phyloP scores from a whole-genome alignment of 2,113 vertebrate genomes.

The Neodontobutis hainanensis region DNA sequence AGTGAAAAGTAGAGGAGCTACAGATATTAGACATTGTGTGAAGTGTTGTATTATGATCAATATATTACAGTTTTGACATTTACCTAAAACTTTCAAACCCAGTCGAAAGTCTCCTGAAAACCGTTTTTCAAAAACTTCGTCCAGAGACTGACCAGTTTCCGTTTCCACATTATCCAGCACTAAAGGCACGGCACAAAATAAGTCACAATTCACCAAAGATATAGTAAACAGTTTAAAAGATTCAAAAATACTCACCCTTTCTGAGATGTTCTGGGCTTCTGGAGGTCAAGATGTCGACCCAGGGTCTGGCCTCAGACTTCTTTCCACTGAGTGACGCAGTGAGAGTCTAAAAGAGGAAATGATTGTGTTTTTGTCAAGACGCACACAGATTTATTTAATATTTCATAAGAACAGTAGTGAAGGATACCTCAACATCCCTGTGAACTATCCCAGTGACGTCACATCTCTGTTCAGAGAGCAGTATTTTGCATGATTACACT shows the following conservation, averaged over 20 bases:
- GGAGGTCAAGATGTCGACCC: slow-evolving; percentile 72
- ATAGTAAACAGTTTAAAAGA: no score
- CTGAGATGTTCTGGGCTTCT: slow-evolving; percentile 65
- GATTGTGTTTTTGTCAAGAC: no score
- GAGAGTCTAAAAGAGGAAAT: slow-evolving; percentile 47
- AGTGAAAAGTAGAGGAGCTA: slow-evolving; percentile 10
- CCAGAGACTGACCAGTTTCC: slow-evolving; percentile 38
- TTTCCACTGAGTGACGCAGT: slow-evolving; percentile 59
- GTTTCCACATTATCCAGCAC: slow-evolving; percentile 69
- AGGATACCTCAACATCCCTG: slow-evolving; percentile 62
- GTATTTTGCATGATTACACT: no score
- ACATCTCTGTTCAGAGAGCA: slow-evolving; percentile 58
- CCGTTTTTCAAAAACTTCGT: slow-evolving; percentile 57
- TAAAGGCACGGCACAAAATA: slow-evolving; percentile 9
- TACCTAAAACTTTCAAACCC: slow-evolving; percentile 71
- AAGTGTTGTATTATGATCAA: neutral
- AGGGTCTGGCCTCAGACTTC: slow-evolving; percentile 57
- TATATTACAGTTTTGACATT: neutral
- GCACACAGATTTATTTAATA: neutral
- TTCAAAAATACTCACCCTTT: slow-evolving; percentile 34
- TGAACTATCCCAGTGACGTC: slow-evolving; percentile 29
- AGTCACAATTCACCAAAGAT: neutral
- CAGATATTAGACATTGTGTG: neutral
- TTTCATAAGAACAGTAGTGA: neutral
- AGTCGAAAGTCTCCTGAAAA: slow-evolving; percentile 69